Conservation (phyloP, 2,113 vertebrate genomes). For the Pseudorectes ferrugineus region DNA sequence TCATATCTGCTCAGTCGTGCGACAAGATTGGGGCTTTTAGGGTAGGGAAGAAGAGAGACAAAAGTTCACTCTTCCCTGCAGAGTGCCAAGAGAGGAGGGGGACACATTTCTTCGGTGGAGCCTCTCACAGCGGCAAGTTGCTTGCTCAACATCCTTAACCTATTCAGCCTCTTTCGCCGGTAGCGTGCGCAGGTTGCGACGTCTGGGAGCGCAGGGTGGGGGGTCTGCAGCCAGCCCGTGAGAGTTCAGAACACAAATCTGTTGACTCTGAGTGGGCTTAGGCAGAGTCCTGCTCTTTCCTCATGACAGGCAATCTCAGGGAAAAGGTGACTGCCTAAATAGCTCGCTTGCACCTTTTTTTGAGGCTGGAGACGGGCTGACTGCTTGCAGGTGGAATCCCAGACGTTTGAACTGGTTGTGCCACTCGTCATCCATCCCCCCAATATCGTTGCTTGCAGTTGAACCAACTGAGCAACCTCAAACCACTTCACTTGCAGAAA, state of each 20-base stretch:
- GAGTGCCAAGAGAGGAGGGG: conserved; percentile 81
- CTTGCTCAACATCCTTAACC: conserved; percentile 70
- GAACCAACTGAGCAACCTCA: background rate
- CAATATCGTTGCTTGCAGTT: background rate
- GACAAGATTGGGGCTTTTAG: conserved; percentile 91
- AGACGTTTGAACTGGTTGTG: background rate
- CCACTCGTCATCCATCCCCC: background rate
- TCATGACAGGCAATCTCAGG: background rate
- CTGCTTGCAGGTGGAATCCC: background rate
- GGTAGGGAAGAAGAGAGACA: conserved; percentile 82
- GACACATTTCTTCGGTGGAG: conserved; percentile 78
- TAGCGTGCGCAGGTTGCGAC: background rate
- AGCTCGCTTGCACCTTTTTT: background rate
- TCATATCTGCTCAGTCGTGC: conserved; percentile 97
- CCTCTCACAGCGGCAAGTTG: conserved; percentile 87
- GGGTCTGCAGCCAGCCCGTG: background rate
- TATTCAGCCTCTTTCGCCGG: conserved; percentile 2
- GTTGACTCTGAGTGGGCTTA: background rate
- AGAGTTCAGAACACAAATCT: background rate
- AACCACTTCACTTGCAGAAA: background rate
- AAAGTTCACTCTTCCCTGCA: conserved; percentile 85
- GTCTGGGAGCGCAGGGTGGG: background rate
- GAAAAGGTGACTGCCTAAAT: background rate
- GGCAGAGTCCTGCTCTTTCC: background rate
- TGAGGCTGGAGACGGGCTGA: background rate